These are phyloP conservation scores for Phataginus tetradactyla DNA, from an alignment of 2,797 vertebrate species.

Conservation along the genomic window DNA sequence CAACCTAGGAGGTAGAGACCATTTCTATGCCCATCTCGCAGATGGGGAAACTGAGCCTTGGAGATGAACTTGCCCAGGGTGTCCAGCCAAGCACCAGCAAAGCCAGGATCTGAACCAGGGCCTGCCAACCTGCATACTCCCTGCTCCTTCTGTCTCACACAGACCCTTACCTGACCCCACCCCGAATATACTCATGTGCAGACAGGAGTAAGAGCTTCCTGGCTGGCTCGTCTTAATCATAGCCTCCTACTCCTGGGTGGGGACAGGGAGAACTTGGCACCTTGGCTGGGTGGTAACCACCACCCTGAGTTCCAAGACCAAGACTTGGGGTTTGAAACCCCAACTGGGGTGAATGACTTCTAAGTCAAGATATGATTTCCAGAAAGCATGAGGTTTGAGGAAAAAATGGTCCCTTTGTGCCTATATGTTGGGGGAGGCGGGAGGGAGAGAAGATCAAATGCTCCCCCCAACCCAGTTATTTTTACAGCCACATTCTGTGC, in stretches of 20 bases:
- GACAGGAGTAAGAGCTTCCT: background rate
- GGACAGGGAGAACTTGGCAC: background rate
- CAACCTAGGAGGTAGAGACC: background rate
- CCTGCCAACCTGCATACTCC: background rate
- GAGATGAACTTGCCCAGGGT: background rate
- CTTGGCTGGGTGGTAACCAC: background rate
- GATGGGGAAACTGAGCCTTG: background rate
- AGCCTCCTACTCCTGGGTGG: background rate
- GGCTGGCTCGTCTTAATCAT: background rate
- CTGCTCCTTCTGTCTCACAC: background rate
- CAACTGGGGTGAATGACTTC: background rate
- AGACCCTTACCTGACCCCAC: background rate
- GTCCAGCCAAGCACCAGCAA: background rate
- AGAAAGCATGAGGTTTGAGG: background rate
- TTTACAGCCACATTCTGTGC: constrained; percentile 25
- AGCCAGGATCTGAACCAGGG: background rate
- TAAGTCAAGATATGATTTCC: background rate
- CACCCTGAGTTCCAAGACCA: background rate
- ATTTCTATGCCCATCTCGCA: background rate
- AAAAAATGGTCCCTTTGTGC: background rate
- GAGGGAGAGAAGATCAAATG: background rate
- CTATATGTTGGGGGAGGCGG: background rate
- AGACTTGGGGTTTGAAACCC: background rate
- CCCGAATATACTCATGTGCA: background rate
- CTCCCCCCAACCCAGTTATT: background rate